These are phyloP conservation scores for Cydia pomonella DNA, from an alignment of 1,140 invertebrate genomes.

Conservation along the genomic window DNA sequence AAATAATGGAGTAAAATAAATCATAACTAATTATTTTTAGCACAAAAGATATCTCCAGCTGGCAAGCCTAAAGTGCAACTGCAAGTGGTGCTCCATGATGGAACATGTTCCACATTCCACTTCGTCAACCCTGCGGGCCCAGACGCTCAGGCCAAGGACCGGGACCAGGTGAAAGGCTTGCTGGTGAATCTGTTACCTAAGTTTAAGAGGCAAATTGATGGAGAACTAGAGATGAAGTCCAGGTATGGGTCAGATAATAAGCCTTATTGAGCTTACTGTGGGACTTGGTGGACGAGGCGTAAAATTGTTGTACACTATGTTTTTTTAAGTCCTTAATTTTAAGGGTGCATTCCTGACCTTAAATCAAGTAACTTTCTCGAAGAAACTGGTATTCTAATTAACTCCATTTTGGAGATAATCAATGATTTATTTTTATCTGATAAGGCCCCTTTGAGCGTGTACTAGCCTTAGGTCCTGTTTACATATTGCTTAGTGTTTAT, in stretches of 20 bases:
- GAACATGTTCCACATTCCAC: constrained; percentile 97
- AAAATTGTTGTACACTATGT: no score
- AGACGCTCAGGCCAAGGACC: constrained; percentile 91
- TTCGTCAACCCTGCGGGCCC: constrained; percentile 95
- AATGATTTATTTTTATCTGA: no score
- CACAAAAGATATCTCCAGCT: constrained; percentile 99
- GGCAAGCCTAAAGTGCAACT: constrained; percentile 99
- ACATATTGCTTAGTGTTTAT: no score
- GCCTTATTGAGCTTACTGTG: no score
- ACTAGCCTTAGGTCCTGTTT: no score
- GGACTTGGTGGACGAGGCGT: no score
- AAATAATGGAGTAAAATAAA: background rate
- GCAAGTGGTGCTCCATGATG: constrained; percentile 98
- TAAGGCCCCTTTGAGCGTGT: no score
- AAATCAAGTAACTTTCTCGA: no score
- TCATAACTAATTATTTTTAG: constrained; percentile 80
- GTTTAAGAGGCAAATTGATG: constrained; percentile 96
- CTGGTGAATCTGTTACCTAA: constrained; percentile 96
- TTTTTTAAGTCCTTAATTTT: no score
- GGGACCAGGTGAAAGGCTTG: constrained; percentile 96
- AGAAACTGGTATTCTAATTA: no score
- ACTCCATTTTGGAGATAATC: no score
- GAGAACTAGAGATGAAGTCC: constrained; percentile 94
- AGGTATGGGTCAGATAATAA: constrained; percentile 62
- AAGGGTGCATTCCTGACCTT: no score